Evolutionary conservation across 2,888 invertebrate genomes (phyloP).

Genomic region (Plagodis dolabraria): DNA sequence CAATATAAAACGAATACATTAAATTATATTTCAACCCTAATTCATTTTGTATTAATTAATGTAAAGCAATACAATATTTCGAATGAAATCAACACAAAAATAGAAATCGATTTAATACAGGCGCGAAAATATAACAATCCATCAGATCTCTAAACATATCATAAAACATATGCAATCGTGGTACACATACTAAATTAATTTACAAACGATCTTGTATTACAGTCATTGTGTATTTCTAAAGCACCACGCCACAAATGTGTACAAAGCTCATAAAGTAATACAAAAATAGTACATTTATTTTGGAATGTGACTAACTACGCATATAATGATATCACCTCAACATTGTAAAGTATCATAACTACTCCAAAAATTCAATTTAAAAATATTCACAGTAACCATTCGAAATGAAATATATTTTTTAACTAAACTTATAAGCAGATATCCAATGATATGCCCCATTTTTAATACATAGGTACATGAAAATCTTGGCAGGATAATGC

Average conservation of each 20-base stretch:
- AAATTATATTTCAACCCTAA: constrained; percentile 7
- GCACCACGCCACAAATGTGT: constrained; percentile 44
- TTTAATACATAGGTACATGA: constrained; percentile 9
- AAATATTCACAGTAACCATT: background rate
- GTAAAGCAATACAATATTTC: constrained; percentile 47
- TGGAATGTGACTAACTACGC: constrained; percentile 57
- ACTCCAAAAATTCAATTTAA: no score
- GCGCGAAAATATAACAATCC: constrained; percentile 35
- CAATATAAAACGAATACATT: constrained; percentile 12
- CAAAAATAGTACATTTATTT: constrained; percentile 48
- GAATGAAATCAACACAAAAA: constrained; percentile 29
- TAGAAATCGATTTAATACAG: constrained; percentile 25
- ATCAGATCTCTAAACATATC: constrained; percentile 57
- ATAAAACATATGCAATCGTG: constrained; percentile 15
- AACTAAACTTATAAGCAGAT: constrained; percentile 5
- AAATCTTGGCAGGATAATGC: background rate
- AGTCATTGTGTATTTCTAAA: constrained; percentile 30
- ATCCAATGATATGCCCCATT: constrained; percentile 23
- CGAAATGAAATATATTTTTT: background rate
- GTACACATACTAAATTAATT: constrained; percentile 11
- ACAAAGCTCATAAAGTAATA: constrained; percentile 44
- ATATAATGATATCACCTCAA: constrained; percentile 19
- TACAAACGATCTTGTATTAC: constrained; percentile 10
- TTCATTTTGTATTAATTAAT: constrained; percentile 54
- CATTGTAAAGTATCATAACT: background rate